Base-by-base conservation (phyloP, 2,113 vertebrate genomes). In the Psephotus haematonotus region DNA sequence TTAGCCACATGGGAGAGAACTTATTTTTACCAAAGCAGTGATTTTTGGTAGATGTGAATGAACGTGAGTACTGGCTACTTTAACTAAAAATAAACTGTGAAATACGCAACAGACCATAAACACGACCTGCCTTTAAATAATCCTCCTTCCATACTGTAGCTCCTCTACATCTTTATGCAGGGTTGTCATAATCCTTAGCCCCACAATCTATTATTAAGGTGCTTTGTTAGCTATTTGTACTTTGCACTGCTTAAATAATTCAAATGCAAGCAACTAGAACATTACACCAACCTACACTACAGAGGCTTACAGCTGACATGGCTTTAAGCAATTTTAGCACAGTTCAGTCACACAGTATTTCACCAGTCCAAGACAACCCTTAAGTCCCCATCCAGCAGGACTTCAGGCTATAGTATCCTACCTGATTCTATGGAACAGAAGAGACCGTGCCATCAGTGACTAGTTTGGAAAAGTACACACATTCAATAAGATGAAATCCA, bases 161-260 rank as follows among this genome's bases (percentile, higher is more conserved):
- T 92, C 59, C 53, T 81, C 60, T 44, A 16, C 13, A 31, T 63
- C 31, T 75, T 43, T 31, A 1, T 4, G 31, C 39, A 91, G 47
- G 50, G 71, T 85, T 63, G 10, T 59, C 43, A 65, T 29, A 92
- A 74, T 53, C 35, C 82, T 88, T 37, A 87, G 68, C 39, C 35
- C 71, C 50, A 68, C 69, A 55, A 85, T 81, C 50, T 59, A 16
- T 52, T 72, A 90, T 65, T 86, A 81, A 83, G 60, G 84, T 83
- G 68, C 71, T 70, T 71, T 8, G 3, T 69, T 92, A 93, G 37
- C 78, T 84, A 17, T 64, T 67, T 94, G 86, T 63, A 75, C 67
- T 95, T 92, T 65, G 25, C 19, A 63, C 20, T 53, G 25, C 19
- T 79, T 96, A 55, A 96, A 93, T 93, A 89, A 94, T 92, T 91